These are phyloP conservation scores for Cephus runcator DNA, from an alignment of 2,888 invertebrate genomes.

Conservation along the genomic window DNA sequence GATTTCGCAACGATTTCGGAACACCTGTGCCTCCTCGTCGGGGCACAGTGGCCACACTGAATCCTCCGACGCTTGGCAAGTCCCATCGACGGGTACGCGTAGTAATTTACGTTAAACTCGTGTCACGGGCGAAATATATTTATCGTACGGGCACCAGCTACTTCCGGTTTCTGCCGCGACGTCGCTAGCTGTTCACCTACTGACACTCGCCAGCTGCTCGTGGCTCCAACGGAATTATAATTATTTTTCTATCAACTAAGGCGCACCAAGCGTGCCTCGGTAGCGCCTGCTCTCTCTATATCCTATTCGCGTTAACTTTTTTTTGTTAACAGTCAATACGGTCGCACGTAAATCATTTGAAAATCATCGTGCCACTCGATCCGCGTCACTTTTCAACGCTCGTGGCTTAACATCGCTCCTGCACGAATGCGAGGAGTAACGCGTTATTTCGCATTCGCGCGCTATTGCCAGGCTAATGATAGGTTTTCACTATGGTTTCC, in stretches of 20 bases:
- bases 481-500: constrained; percentile 30
- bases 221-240: not conserved
- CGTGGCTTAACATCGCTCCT: not conserved
- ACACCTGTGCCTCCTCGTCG: not conserved
- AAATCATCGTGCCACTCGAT: not conserved
- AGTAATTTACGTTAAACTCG: not conserved
- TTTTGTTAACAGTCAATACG: not conserved
- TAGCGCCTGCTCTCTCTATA: not conserved
- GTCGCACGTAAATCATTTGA: not conserved
- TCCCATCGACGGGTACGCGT: not conserved
- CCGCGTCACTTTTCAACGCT: not conserved
- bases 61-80: not conserved
- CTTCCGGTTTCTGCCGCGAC: not conserved
- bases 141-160: not conserved
- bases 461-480: constrained; percentile 9
- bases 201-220: not conserved
- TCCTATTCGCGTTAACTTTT: not conserved
- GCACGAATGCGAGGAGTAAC: not conserved
- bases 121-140: not conserved
- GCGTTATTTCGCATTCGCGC: not conserved
- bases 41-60: not conserved
- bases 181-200: not conserved
- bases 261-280: not conserved
- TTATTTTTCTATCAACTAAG: not conserved
- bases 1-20: not conserved